Percentiles rank a stretch among this genome's conserved stretches.
phyloP scores from a whole-genome alignment of 1,140 invertebrate genomes.

The Lutraria rhynchaena region DNA sequence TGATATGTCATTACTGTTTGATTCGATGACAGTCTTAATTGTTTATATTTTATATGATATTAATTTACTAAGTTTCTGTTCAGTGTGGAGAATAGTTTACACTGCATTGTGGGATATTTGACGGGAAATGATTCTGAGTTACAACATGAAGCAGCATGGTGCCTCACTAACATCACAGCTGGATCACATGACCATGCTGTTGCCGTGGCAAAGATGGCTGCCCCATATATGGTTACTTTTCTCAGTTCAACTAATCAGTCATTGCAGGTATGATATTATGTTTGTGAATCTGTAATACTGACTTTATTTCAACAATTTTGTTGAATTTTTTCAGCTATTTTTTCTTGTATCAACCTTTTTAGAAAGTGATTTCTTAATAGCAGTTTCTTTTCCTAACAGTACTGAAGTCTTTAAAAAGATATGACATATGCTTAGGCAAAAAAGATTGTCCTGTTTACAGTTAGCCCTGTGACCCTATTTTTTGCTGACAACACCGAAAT shows the following conservation, averaged over 20 bases:
- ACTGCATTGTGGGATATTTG: constrained; percentile 68
- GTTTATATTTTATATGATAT: constrained; percentile 22
- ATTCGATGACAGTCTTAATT: not conserved
- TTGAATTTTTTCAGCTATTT: too few species aligned
- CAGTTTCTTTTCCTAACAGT: too few species aligned
- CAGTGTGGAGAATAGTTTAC: constrained; percentile 70
- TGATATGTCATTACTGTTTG: not conserved
- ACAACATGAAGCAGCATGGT: constrained; percentile 75
- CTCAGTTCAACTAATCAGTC: constrained; percentile 66
- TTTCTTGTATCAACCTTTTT: too few species aligned
- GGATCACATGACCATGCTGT: constrained; percentile 68
- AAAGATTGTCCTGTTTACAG: too few species aligned
- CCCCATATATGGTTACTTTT: constrained; percentile 76
- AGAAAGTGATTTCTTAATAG: too few species aligned
- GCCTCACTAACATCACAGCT: constrained; percentile 74
- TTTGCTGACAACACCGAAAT: too few species aligned
- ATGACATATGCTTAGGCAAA: too few species aligned
- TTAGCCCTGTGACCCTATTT: too few species aligned
- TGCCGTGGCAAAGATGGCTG: constrained; percentile 68
- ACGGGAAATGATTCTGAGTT: constrained; percentile 71
- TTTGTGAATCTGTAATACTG: too few species aligned
- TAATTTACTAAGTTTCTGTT: too few species aligned
- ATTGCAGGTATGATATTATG: constrained; percentile 74
- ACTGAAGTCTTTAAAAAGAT: too few species aligned
- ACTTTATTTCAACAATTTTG: too few species aligned